A percentile compares a stretch with the other conserved stretches of the same genome.
Conservation (phyloP, 1,140 invertebrate species). For the Cydia pomonella region DNA sequence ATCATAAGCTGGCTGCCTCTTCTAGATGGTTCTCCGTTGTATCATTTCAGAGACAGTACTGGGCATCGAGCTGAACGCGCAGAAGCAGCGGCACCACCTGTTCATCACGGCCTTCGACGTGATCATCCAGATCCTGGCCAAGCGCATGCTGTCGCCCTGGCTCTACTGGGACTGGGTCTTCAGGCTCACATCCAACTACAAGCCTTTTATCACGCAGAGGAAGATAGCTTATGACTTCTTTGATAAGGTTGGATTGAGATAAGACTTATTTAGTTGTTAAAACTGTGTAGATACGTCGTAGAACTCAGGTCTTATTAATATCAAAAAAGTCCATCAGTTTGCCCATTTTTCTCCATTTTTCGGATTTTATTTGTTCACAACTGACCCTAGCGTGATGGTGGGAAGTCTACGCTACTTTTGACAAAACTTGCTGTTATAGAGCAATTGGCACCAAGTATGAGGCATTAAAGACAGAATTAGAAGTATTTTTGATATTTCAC, state of each 20-base stretch:
- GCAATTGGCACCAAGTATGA: no score
- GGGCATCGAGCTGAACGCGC: conserved; percentile 37
- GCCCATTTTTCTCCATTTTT: no score
- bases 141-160: conserved; percentile 41
- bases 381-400: no score
- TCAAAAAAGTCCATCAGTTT: no score
- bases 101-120: conserved; percentile 42
- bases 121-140: conserved; percentile 26
- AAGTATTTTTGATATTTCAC: no score
- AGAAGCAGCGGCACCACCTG: conserved; percentile 2
- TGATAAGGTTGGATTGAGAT: not conserved
- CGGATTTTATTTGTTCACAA: no score
- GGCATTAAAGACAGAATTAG: no score
- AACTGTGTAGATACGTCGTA: not conserved
- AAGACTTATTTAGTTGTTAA: not conserved
- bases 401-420: no score
- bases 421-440: no score
- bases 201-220: not conserved
- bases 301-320: no score
- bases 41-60: conserved; percentile 39
- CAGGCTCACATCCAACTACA: not conserved
- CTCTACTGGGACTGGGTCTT: conserved; percentile 30
- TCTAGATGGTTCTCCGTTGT: not conserved
- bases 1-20: no score
- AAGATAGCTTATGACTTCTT: not conserved